Conservation (phyloP, 2,797 vertebrate genomes). For the Naso thynnoides region DNA sequence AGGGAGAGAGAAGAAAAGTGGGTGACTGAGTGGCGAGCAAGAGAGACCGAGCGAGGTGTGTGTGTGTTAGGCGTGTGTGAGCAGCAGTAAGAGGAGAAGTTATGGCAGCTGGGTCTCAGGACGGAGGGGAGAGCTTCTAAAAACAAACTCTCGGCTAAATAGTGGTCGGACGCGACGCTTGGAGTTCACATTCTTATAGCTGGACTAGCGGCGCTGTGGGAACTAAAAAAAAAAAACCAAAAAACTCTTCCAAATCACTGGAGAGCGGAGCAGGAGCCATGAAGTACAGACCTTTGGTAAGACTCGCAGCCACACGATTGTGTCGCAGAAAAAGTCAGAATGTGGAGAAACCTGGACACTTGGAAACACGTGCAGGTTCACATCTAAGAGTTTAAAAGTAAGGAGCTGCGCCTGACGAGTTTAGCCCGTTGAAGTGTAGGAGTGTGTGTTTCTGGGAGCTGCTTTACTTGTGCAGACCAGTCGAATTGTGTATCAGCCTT, state of each 20-base stretch:
- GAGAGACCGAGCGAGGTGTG: conserved; percentile 55
- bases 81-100: conserved; percentile 76
- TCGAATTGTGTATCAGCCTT: conserved; percentile 18
- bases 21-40: conserved; percentile 49
- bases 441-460: neutral
- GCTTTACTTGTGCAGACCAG: neutral
- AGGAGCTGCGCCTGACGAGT: neutral
- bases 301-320: conserved; percentile 23
- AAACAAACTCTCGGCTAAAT: conserved; percentile 73
- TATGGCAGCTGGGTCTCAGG: conserved; percentile 80
- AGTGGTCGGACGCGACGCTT: conserved; percentile 54
- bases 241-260: neutral
- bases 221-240: neutral
- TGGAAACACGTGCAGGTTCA: conserved; percentile 12
- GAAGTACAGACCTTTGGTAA: conserved; percentile 86
- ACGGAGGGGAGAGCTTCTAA: conserved; percentile 75
- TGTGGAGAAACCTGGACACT: neutral
- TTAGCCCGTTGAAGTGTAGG: neutral
- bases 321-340: neutral
- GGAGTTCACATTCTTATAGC: conserved; percentile 62
- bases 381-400: conserved; percentile 11
- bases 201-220: conserved; percentile 20
- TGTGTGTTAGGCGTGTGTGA: conserved; percentile 41
- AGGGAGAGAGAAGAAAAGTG: conserved; percentile 58
- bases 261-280: conserved; percentile 65